Base-by-base conservation (phyloP, 2,797 vertebrate genomes). In the Pseudomugil tenellus region DNA sequence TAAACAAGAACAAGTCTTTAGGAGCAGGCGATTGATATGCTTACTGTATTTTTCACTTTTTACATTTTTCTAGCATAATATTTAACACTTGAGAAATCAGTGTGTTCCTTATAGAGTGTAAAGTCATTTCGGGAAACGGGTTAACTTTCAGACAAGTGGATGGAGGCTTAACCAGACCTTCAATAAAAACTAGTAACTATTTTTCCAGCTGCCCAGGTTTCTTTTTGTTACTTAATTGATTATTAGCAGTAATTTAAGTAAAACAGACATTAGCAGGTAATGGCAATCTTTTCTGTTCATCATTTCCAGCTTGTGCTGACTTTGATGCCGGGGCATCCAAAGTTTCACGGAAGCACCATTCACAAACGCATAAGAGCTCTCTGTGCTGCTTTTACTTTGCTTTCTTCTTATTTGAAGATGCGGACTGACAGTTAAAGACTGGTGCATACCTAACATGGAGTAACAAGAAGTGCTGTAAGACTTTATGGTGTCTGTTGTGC, bases 371-470 rank as follows among this genome's bases (percentile, higher is more conserved):
- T 13, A 37, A 25, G 34, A 4, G 11, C 34, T 70, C 29, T 32
- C 7, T 61, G 31, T 52, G 12, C 21, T 48, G 37, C 49, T 37
- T 63, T 75, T 35, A 34, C 5, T n/a, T 6, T 26, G 10, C 39
- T 62, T 48, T 1, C 4, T 23, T 65, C n/a, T 72, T 55, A 58
- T 66, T 72, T 67, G 23, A 61, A 58, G 57, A 74, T 58, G 58
- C 60, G 26, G 17, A 46, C 28, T 65, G 72, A 75, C 12, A 8
- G 70, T 76, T n/a, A 63, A 85, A 89, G 70, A 68, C 51, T 23
- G 11, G 26, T 53, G 43, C 74, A 76, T 79, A 67, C 70, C 72
- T 83, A 68, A 69, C 66, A 35, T 52, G 53, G 54, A 80, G 76
- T 23, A 54, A 49, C 55, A 60, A 25, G 7, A 32, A 54, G 26